Base-by-base conservation (phyloP, 2,888 invertebrate species). In the Caenorhabditis drosophilae region DNA sequence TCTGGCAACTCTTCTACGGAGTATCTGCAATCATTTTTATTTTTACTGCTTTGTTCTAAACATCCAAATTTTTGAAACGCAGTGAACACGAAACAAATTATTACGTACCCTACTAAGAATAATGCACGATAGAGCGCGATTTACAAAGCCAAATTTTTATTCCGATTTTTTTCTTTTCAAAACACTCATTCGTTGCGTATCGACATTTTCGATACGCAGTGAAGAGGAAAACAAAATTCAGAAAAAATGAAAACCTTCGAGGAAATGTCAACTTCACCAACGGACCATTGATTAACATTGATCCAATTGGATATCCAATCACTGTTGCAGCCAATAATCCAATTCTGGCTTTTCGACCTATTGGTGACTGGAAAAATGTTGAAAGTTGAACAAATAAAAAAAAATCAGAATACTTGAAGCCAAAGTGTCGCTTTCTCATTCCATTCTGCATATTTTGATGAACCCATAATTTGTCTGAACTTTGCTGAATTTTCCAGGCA, bases 251-350 rank as follows among this genome's bases (percentile, higher is more conserved):
- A n/a, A n/a, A 70, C 70, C 74, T 56, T 40, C 48, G 52, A 0
- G 69, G 70, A 55, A 80, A 79, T 0, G 74, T 67, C 20, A 69
- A 53, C 42, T 70, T 76, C n/a, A 78, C 67, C 16, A 81, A 59
- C 0, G 81, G 80, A 1, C 81, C 81, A 49, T 79, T 76, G 12
- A 69, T 34, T 6, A 77, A 49, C 31, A 80, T 54, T 4, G 68
- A 63, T n/a, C 67, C 70, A 22, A 77, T 45, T 11, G 81, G 81
- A 56, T 77, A 79, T 1, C 53, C 56, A 42, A 74, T 67, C n/a
- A 80, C 61, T 11, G 77, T 79, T 20, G 71, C 78, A 1, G 67
- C 74, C n/a, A 80, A 56, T n/a, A 78, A 49, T 4, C 76, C 75
- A 27, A 80, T 71, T 27, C 75, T 58, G 15, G 72, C 56, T 16